Evolutionary conservation across 2,113 vertebrate genomes (phyloP).

Genomic region (Clarias magur): DNA sequence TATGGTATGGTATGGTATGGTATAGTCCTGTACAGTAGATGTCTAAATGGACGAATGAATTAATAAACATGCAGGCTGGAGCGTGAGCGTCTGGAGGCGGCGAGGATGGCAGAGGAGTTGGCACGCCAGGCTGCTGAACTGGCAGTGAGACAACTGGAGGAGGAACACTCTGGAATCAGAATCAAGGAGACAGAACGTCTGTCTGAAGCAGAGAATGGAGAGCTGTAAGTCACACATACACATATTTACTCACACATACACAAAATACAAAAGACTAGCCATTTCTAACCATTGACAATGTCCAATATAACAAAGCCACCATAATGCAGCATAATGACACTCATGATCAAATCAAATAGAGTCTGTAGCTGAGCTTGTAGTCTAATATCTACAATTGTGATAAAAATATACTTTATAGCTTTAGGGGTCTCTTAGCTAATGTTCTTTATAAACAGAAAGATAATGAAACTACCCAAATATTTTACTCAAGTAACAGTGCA

Average conservation of each 20-base stretch:
- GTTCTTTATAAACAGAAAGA: background rate
- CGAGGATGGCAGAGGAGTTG: conserved; percentile 62
- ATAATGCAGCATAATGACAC: background rate
- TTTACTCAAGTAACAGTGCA: background rate
- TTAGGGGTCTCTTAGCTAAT: background rate
- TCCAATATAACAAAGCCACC: background rate
- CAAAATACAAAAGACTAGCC: background rate
- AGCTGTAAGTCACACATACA: conserved; percentile 63
- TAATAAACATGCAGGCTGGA: conserved; percentile 58
- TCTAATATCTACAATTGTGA: background rate
- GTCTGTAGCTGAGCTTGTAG: background rate
- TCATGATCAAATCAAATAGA: background rate
- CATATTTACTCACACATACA: background rate
- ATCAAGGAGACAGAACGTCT: conserved; percentile 41
- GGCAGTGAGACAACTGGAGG: conserved; percentile 64
- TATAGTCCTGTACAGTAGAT: background rate
- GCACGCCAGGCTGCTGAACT: conserved; percentile 65
- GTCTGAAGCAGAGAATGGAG: conserved; percentile 55
- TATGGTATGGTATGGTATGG: background rate
- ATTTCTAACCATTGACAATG: background rate
- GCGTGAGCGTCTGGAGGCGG: conserved; percentile 64
- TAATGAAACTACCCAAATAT: background rate
- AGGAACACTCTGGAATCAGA: conserved; percentile 59
- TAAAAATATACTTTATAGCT: background rate
- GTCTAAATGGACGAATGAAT: background rate